Conservation (phyloP, 1,140 invertebrate genomes). For the Pseudomyrmex sp. region DNA sequence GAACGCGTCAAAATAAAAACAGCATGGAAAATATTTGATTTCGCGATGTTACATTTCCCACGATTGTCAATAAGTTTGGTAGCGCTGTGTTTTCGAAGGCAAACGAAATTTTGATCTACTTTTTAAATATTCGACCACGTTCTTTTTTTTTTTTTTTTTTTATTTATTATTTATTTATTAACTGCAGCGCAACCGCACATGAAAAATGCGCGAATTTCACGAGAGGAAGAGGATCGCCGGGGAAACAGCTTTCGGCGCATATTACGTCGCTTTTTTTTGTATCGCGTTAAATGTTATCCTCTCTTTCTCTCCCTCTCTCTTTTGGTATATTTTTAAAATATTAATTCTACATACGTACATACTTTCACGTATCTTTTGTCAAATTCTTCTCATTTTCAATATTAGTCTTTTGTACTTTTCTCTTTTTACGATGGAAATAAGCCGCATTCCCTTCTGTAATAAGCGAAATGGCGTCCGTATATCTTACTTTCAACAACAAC, state of each 20-base stretch:
- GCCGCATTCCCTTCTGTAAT: background rate
- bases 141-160: background rate
- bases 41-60: constrained; percentile 22
- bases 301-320: background rate
- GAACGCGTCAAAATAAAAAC: too few species aligned
- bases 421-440: background rate
- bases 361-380: background rate
- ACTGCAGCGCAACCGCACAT: background rate
- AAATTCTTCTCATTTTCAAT: background rate
- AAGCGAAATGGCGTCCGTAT: background rate
- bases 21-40: background rate
- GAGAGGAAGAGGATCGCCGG: background rate
- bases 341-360: too few species aligned
- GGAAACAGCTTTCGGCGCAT: background rate
- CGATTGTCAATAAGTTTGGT: constrained; percentile 19
- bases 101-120: background rate
- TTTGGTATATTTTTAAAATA: background rate
- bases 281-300: background rate
- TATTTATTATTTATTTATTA: background rate
- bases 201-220: constrained; percentile 51
- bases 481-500: background rate
- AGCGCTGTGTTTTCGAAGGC: constrained; percentile 4
- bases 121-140: background rate
- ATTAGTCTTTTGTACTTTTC: background rate
- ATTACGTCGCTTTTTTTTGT: background rate